phyloP scores from a whole-genome alignment of 2,888 invertebrate species.

The Amiota communis region DNA sequence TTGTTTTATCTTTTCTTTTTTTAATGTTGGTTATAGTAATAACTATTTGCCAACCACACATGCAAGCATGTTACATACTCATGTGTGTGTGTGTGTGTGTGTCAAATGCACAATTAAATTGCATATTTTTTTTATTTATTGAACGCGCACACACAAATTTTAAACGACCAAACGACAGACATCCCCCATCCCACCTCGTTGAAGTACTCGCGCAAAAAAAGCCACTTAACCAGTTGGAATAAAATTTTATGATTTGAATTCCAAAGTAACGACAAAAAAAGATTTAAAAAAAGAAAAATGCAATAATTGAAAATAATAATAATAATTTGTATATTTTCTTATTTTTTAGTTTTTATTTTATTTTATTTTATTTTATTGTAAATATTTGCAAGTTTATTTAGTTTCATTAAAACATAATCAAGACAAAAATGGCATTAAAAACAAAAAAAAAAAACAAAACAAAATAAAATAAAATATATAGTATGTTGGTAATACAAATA shows the following conservation, averaged over 20 bases:
- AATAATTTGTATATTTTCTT: too few relatives aligned
- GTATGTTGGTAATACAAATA: not conserved
- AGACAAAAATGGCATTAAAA: not conserved
- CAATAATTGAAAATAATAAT: not conserved
- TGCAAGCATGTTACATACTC: too few relatives aligned
- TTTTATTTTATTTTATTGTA: too few relatives aligned
- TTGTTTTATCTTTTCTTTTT: too few relatives aligned
- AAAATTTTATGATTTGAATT: slow-evolving; percentile 15
- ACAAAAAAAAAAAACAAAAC: not conserved
- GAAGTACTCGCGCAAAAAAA: not conserved
- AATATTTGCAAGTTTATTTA: too few relatives aligned
- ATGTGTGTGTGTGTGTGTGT: too few relatives aligned
- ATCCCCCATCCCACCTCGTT: too few relatives aligned
- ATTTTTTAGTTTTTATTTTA: too few relatives aligned
- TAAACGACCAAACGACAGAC: too few relatives aligned
- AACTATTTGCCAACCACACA: too few relatives aligned
- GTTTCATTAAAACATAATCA: slow-evolving; percentile 11
- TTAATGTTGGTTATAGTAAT: too few relatives aligned
- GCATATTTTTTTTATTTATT: slow-evolving; percentile 6
- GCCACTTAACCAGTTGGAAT: slow-evolving; percentile 27
- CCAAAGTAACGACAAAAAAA: not conserved
- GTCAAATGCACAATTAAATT: not conserved
- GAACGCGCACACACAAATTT: not conserved
- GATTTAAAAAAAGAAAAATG: not conserved
- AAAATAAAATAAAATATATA: not conserved